Evolutionary conservation across 2,113 vertebrate species (phyloP), one percentile per base, ranked within the genome.

Genomic region (Phyllostomus hastatus): DNA sequence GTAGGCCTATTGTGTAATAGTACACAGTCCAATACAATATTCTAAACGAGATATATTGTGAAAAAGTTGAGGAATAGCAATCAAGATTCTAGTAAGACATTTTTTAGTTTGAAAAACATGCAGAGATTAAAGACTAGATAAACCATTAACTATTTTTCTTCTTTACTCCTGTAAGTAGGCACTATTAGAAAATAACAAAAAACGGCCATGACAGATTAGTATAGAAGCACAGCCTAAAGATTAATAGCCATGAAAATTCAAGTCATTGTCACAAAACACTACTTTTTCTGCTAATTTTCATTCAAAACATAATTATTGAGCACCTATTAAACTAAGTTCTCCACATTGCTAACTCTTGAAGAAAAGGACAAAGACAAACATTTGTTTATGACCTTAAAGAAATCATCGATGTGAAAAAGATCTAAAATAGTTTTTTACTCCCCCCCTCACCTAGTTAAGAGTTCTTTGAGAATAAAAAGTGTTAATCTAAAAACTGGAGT

Each of bases 241-340:
- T 12, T 61, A 88, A 43, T 2, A 81, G 54, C 6, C 19, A 67
- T 85, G 12, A 85, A 89, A 89, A 89, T 70, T 94, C 31, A 5
- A 38, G 12, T 33, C 19, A 89, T 35, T 35, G 76, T 54, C 72
- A 82, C 50, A 48, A 48, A 79, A 80, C 7, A 76, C 66, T 50
- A 48, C 79, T 90, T 31, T 94, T 95, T 86, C 24, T 59, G 10
- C 33, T 80, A 46, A 64, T 87, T 95, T 88, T 90, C 35, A 90
- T 75, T 88, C 46, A 33, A 75, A 96, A 90, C 14, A 78, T 57
- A 94, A 90, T 79, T 84, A 83, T 8, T 35, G 41, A 67, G 35
- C 9, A 88, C 5, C 3, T 79, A 73, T 61, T 80, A 54, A 54
- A 41, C 83, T 90, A 76, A 67, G 10, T 78, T 90, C 54, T 31